These are phyloP conservation scores for Nephrotoma flavescens DNA, from an alignment of 2,888 invertebrate genomes.

Conservation along the genomic window DNA sequence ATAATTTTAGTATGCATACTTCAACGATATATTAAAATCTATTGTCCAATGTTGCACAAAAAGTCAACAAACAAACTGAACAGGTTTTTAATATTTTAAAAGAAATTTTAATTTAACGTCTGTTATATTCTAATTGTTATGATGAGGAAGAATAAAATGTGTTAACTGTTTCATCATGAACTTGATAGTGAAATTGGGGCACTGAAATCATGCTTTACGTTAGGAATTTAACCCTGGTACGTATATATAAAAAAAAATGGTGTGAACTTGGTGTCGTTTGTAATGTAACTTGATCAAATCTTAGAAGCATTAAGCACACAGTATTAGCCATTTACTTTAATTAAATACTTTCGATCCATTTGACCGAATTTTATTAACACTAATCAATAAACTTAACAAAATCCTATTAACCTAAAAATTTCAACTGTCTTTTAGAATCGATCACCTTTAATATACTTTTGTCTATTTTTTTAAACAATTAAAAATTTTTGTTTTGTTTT, in stretches of 20 bases:
- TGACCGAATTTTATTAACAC: neutral
- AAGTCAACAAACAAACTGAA: neutral
- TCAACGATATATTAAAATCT: neutral
- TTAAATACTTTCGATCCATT: neutral
- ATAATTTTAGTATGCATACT: no score
- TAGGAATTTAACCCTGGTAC: neutral
- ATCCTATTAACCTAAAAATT: neutral
- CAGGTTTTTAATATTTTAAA: neutral
- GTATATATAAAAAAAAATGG: neutral
- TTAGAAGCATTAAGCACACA: neutral
- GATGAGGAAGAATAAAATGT: neutral
- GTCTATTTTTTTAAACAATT: neutral
- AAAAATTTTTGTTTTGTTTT: neutral
- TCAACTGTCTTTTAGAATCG: neutral
- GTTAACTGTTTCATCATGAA: neutral
- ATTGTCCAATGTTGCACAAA: neutral
- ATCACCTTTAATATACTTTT: neutral
- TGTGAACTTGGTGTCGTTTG: neutral
- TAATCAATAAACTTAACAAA: neutral
- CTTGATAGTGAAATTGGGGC: neutral
- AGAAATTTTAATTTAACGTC: neutral
- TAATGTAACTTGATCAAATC: neutral
- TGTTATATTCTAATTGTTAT: neutral
- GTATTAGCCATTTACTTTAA: neutral
- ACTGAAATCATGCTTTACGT: neutral